These are phyloP conservation scores for Triplophysa yarkandensis DNA, from an alignment of 2,797 vertebrate species.

Conservation along the genomic window DNA sequence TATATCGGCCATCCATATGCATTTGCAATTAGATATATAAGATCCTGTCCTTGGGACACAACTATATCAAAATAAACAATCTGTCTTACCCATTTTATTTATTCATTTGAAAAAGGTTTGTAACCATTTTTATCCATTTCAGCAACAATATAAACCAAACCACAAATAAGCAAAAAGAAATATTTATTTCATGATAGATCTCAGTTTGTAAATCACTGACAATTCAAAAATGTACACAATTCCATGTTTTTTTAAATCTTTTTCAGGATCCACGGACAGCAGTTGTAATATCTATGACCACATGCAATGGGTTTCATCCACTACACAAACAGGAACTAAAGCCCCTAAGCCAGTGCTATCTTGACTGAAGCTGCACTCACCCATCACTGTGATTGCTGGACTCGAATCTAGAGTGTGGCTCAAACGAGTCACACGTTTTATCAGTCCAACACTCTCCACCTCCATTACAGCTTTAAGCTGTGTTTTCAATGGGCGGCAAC, in stretches of 20 bases:
- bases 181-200: conserved; percentile 85
- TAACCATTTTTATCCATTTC: neutral
- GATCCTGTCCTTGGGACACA: too few species aligned
- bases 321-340: conserved; percentile 70
- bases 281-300: conserved; percentile 77
- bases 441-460: conserved; percentile 32
- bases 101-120: too few species aligned
- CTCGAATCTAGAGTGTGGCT: conserved; percentile 49
- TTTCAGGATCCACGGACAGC: conserved; percentile 71
- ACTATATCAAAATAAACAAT: too few species aligned
- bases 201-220: conserved; percentile 75
- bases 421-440: conserved; percentile 55
- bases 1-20: too few species aligned
- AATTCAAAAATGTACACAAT: conserved; percentile 77
- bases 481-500: conserved; percentile 33
- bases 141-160: neutral
- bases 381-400: conserved; percentile 17
- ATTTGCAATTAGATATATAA: too few species aligned
- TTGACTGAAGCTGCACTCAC: conserved; percentile 24
- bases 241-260: conserved; percentile 49
- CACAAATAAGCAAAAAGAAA: conserved; percentile 70
- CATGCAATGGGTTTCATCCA: conserved; percentile 81
- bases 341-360: conserved; percentile 47
- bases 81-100: too few species aligned
- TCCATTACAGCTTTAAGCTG: too few species aligned